Evolutionary conservation across 2,888 invertebrate genomes (phyloP), one percentile per base, ranked within the genome.

Genomic region (Arctia plantaginis): DNA sequence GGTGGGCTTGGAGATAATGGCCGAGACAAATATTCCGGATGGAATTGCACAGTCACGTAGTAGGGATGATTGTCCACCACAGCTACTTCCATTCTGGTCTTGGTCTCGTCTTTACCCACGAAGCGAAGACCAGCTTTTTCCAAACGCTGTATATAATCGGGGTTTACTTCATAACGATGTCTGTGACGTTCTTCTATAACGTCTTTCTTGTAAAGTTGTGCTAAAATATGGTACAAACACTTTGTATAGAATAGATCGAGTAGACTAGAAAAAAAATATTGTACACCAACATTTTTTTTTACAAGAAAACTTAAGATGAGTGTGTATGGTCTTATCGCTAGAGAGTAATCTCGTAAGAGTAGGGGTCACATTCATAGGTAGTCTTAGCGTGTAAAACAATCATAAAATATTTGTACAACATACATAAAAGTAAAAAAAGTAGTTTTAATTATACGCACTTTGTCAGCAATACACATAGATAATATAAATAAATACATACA

Each of bases 81-180:
- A 69, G 99, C 96, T 51, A 99, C 98, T 95, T 99, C 99, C 99
- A 99, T 99, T 44, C 99, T 96, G 74, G 97, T 96, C 74, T 97
- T 97, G n/a, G 97, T 97, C 27, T 97, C 97, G 90, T 99, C 99
- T 71, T 97, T 97, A 86, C 98, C 98, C 44, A 99, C 99, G 95
- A 99, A 99, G 80, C 96, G 97, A 87, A 99, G 95, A 0, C 99
- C 99, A 44, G 97, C 97, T 64, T 97, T 96, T 91, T 99, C 98
- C 44, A 99, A 94, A 41, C 97, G 94, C 20, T 96, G 93, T 23
- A 99, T 98, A 90, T 98, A 98, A 67, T 97, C 96, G 0, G 99
- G 99, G 95, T 99, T 99, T 0, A 99, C 99, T 96, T 99, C 99
- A 90, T 99, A 99, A 39, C 99, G 96, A 93, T 99, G 99, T 69